Percentiles rank a stretch among this genome's conserved stretches.
These are phyloP conservation scores for Orthosia cruda DNA, from an alignment of 2,888 invertebrate species.

Conservation along the genomic window DNA sequence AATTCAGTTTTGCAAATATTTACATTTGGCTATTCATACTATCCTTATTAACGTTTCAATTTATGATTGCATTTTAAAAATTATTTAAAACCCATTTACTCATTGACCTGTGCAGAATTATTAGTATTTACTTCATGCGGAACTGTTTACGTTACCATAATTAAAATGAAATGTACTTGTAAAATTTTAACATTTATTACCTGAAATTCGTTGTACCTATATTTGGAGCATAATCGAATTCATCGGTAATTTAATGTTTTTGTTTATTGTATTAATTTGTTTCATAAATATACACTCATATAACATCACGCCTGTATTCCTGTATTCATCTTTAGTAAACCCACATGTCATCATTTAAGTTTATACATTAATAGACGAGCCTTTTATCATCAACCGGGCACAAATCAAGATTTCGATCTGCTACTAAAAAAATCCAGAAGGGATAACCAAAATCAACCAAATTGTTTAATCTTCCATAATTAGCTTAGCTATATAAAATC, in stretches of 20 bases:
- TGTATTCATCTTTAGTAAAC: too few relatives aligned
- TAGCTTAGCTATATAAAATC: too few relatives aligned
- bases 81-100: neutral
- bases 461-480: too few relatives aligned
- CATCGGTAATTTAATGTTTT: constrained; percentile 3
- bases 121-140: constrained; percentile 6
- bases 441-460: too few relatives aligned
- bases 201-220: neutral
- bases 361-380: too few relatives aligned
- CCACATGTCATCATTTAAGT: too few relatives aligned
- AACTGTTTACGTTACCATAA: neutral
- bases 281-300: too few relatives aligned
- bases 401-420: too few relatives aligned
- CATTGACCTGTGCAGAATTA: neutral
- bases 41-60: neutral
- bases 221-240: constrained; percentile 7
- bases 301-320: too few relatives aligned
- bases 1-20: constrained; percentile 3
- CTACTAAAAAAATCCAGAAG: too few relatives aligned
- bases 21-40: constrained; percentile 7
- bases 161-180: constrained; percentile 1
- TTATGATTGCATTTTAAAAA: neutral
- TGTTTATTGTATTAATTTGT: neutral
- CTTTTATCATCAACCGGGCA: too few relatives aligned
- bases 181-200: constrained; percentile 16